Percentiles rank a stretch among this genome's conserved stretches.
Evolutionary conservation across 2,113 vertebrate species (phyloP).

Genomic region (Mus musculus): GRCm39 chr11:89437001-89437500

Average conservation of each 20-base stretch:
- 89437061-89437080: slow-evolving; percentile 30
- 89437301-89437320: slow-evolving; percentile 32
- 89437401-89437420: neutral
- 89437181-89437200: slow-evolving; percentile 58
- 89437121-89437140: neutral
- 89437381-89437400: neutral
- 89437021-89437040: slow-evolving; percentile 35
- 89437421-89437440: neutral
- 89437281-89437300: slow-evolving; percentile 63
- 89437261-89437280: slow-evolving; percentile 50
- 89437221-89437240: slow-evolving; percentile 81
- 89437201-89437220: slow-evolving; percentile 87
- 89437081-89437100: slow-evolving; percentile 38
- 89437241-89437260: slow-evolving; percentile 62
- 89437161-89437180: neutral
- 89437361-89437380: neutral
- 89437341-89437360: neutral
- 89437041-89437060: neutral
- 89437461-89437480: neutral
- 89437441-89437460: neutral
- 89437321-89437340: neutral
- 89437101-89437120: slow-evolving; percentile 16
- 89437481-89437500: neutral
- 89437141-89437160: slow-evolving; percentile 8
- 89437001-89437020: neutral